phyloP scores from a whole-genome alignment of 2,113 vertebrate species.

The Albula goreensis region DNA sequence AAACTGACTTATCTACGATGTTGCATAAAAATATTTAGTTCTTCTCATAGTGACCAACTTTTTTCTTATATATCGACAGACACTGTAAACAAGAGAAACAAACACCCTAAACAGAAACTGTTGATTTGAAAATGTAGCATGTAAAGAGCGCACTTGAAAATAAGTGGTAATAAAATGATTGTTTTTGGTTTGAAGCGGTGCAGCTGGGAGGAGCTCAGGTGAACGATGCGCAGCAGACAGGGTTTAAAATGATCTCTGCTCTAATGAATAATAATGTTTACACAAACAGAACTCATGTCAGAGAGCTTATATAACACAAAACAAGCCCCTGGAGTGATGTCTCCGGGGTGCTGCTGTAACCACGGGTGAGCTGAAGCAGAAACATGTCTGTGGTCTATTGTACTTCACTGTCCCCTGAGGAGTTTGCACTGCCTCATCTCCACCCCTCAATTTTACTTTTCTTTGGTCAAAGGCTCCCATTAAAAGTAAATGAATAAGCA shows the following conservation, averaged over 20 bases:
- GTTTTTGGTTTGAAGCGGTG: background rate
- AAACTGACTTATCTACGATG: background rate
- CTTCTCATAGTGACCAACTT: too few relatives aligned
- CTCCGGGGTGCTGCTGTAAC: background rate
- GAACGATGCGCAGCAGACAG: background rate
- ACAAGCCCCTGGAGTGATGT: background rate
- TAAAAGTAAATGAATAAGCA: background rate
- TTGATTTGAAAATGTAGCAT: too few relatives aligned
- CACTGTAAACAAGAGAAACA: too few relatives aligned
- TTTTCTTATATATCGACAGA: too few relatives aligned
- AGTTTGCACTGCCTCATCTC: background rate
- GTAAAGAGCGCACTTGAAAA: background rate
- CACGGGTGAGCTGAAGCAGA: background rate
- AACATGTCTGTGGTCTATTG: background rate
- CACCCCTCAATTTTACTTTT: background rate
- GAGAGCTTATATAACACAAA: background rate
- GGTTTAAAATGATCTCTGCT: background rate
- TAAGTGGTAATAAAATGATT: background rate
- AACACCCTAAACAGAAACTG: too few relatives aligned
- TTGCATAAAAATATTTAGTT: too few relatives aligned
- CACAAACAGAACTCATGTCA: background rate
- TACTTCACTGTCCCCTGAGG: constrained; percentile 1
- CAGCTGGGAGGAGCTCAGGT: background rate
- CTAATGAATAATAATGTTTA: constrained; percentile 1
- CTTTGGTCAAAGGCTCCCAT: background rate